Conservation (phyloP, 2,113 vertebrate species). For the Genyomyrus donnyi region DNA sequence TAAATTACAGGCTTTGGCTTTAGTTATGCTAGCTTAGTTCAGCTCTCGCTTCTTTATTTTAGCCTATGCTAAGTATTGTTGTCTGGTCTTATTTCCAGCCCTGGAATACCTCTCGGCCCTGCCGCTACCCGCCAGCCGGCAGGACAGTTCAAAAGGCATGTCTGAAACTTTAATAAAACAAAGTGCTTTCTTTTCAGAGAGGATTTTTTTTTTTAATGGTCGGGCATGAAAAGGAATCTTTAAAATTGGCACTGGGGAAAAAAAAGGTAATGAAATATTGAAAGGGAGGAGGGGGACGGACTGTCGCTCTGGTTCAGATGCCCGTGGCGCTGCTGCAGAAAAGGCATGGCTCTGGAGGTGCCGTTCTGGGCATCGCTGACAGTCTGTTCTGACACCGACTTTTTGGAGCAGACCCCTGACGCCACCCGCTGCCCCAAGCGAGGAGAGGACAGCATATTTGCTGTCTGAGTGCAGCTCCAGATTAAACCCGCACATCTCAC, state of each 20-base stretch:
- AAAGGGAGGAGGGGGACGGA: not conserved
- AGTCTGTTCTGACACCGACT: not conserved
- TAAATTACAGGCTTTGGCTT: constrained; percentile 11
- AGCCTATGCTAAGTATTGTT: not conserved
- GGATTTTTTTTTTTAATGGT: not conserved
- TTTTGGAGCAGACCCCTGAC: not conserved
- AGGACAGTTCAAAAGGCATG: not conserved
- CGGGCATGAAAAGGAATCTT: not conserved
- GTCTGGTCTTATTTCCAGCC: not conserved
- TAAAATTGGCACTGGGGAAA: not conserved
- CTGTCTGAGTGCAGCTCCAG: not conserved
- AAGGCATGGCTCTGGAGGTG: not conserved
- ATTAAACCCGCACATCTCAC: not conserved
- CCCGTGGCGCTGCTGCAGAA: not conserved
- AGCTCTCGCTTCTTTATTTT: not conserved
- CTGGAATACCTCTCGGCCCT: not conserved
- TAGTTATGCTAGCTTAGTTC: constrained; percentile 9
- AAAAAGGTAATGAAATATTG: constrained; percentile 12
- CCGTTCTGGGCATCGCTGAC: not conserved
- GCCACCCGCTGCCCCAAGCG: not conserved
- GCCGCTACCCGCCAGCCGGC: not conserved
- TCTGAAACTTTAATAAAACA: constrained; percentile 19
- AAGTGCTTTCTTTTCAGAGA: constrained; percentile 4
- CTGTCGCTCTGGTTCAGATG: not conserved
- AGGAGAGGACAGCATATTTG: not conserved